Base-by-base conservation (phyloP, 2,113 vertebrate species). In the Lepidothrix coronata region DNA sequence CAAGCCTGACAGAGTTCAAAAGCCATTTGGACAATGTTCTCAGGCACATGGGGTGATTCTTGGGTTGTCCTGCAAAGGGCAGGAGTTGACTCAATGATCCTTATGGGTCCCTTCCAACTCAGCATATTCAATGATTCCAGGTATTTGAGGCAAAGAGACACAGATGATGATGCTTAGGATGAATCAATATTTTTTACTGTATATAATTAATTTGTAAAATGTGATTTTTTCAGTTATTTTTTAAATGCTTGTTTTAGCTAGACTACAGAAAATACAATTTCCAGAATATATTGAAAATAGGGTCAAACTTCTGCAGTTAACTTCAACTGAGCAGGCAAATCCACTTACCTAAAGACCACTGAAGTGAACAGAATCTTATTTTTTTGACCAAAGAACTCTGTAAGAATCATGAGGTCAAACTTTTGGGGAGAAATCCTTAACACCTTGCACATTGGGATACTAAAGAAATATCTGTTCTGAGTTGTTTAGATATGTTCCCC, bases 381-480 rank as follows among this genome's bases (percentile, higher is more conserved):
- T 61, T 49, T 83, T 78, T 1, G 0, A 31, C 46, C n/a, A 33
- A 73, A 78, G 9, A 62, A 12, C 12, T 78, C 11, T 35, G 33
- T 25, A 43, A 66, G 31, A 70, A 52, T 27, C 23, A 25, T 28
- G 9, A 55, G 51, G 65, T 51, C 6, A 59, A 51, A 30, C 9
- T 54, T 68, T 6, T 65, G 39, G 33, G 19, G 11, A 59, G 11
- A 91, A 81, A 52, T 2, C 11, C 15, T 66, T 71, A 66, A 39
- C 39, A 55, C 0, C 2, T 58, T 52, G 7, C 10, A 17, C 6
- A 18, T 15, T 48, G 10, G 2, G 3, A 13, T 52, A 21, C 2
- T 35, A 52, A 61, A 75, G 0, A 0, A 39, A 30, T 44, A 58
- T 4, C 4, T 44, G 3, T 62, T 82, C 5, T 78, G 52, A 71